Evolutionary conservation across 2,797 vertebrate species (phyloP).

Genomic region (Numenius phaeopus): DNA sequence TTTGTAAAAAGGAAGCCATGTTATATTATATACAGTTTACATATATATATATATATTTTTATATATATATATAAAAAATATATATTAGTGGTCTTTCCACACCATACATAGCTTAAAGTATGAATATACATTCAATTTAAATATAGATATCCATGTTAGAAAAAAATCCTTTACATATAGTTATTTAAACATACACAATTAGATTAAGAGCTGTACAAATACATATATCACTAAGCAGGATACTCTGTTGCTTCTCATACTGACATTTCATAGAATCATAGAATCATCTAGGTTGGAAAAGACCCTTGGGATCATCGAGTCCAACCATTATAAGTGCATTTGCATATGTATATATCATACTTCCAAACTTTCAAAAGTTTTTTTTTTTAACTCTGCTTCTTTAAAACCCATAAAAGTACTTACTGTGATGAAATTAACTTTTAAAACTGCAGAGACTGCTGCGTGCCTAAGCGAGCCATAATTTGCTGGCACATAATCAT

Average conservation of each 20-base stretch:
- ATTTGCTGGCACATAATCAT: constrained; percentile 49
- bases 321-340: too few relatives aligned
- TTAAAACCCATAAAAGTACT: constrained; percentile 8
- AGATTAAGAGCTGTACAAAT: neutral
- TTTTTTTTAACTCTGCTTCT: neutral
- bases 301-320: too few relatives aligned
- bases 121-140: neutral
- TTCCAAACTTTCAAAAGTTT: neutral
- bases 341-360: neutral
- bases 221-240: neutral
- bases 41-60: too few relatives aligned
- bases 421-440: neutral
- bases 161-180: neutral
- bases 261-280: neutral
- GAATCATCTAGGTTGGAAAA: too few relatives aligned
- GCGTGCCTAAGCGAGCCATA: constrained; percentile 15
- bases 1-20: neutral
- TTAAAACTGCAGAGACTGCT: constrained; percentile 41
- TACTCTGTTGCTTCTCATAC: neutral
- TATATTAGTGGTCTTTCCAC: neutral
- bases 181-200: neutral
- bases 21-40: neutral
- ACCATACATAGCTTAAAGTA: neutral
- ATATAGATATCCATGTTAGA: neutral
- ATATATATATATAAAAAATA: too few relatives aligned